These are phyloP conservation scores for Tyrophagus putrescentiae DNA, from an alignment of 1,140 invertebrate genomes.

Conservation along the genomic window DNA sequence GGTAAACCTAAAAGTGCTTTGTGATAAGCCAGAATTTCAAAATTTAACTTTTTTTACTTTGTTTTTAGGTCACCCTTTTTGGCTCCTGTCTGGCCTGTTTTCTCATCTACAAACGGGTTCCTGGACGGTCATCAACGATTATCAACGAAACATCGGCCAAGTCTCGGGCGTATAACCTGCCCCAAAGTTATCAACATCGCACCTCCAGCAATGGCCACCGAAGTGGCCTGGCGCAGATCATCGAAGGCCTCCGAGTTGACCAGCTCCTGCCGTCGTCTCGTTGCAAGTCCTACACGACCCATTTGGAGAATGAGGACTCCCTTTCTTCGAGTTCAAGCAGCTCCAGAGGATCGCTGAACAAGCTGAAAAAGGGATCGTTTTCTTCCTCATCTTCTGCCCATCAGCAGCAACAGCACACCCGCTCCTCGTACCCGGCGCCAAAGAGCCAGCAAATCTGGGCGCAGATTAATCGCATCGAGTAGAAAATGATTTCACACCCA, in stretches of 20 bases:
- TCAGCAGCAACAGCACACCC: not conserved
- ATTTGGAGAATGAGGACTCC: slow-evolving; percentile 8
- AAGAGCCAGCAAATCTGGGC: not conserved
- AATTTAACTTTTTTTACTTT: not conserved
- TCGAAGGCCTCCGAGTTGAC: not conserved
- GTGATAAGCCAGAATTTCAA: not conserved
- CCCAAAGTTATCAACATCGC: too few species aligned
- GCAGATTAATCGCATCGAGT: slow-evolving; percentile 14
- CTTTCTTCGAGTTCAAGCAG: not conserved
- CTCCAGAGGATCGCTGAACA: not conserved
- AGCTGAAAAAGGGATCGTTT: not conserved
- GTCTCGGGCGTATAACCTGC: too few species aligned
- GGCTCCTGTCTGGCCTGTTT: slow-evolving; percentile 13
- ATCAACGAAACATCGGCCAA: not conserved
- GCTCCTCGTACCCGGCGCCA: not conserved
- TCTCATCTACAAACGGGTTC: slow-evolving; percentile 11
- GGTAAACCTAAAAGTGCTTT: not conserved
- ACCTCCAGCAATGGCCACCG: not conserved
- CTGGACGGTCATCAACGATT: not conserved
- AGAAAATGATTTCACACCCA: too few species aligned
- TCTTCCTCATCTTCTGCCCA: not conserved
- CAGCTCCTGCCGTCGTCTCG: not conserved
- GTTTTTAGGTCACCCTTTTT: slow-evolving; percentile 2
- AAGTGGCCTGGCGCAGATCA: not conserved
- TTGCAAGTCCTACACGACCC: not conserved